These are phyloP conservation scores for Harlomillsia oculata DNA, from an alignment of 1,140 invertebrate species.

Conservation along the genomic window DNA sequence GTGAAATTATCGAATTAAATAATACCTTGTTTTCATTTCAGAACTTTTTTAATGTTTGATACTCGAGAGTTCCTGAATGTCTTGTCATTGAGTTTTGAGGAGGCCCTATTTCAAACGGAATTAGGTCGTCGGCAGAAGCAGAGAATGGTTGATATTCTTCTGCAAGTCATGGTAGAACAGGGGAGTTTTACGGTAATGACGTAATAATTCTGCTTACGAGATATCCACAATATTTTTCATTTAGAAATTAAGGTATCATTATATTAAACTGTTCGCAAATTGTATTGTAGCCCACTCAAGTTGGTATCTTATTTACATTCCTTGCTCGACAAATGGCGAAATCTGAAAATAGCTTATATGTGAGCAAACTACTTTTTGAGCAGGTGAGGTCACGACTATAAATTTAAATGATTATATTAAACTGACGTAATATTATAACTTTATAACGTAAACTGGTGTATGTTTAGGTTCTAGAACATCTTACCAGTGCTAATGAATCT, in stretches of 20 bases:
- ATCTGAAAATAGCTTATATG: slow-evolving; percentile 39
- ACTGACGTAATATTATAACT: slow-evolving; percentile 41
- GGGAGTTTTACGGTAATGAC: slow-evolving; percentile 53
- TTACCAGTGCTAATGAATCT: slow-evolving; percentile 46
- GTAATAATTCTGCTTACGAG: background rate
- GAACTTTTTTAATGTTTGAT: slow-evolving; percentile 73
- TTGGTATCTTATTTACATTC: slow-evolving; percentile 63
- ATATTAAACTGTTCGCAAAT: background rate
- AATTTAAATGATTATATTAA: slow-evolving; percentile 7
- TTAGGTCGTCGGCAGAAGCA: slow-evolving; percentile 64
- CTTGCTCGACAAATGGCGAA: slow-evolving; percentile 56
- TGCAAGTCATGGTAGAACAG: slow-evolving; percentile 63
- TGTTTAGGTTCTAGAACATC: slow-evolving; percentile 43
- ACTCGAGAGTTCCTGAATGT: slow-evolving; percentile 84
- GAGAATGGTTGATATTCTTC: slow-evolving; percentile 66
- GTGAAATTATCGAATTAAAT: background rate
- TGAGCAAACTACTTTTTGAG: slow-evolving; percentile 48
- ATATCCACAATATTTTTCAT: too few species aligned
- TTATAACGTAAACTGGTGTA: slow-evolving; percentile 38
- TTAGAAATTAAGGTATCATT: background rate
- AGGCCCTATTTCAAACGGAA: slow-evolving; percentile 64
- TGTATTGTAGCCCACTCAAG: slow-evolving; percentile 45
- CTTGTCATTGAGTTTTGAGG: slow-evolving; percentile 74
- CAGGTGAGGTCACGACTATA: slow-evolving; percentile 41
- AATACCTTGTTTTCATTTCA: too few species aligned